Evolutionary conservation across 1,140 invertebrate species (phyloP), one percentile per base, ranked within the genome.

Genomic region (Agrilus planipennis): DNA sequence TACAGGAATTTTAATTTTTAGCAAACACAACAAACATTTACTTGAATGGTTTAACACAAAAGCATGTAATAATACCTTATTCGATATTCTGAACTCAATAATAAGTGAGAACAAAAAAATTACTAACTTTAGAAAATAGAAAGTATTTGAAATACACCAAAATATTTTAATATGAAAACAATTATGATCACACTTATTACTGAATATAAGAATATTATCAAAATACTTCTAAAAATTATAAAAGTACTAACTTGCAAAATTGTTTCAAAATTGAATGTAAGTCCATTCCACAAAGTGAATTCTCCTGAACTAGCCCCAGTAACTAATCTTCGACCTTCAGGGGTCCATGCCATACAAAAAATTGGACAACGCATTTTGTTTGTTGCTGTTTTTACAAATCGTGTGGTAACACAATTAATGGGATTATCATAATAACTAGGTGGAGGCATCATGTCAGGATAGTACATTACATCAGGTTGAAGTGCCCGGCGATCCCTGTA

Each of bases 241-340:
- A 44, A 34, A 38, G n/a, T 6, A 61, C 53, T 62, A 68, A 92
- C 89, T 78, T 99, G 96, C 30, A 99, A 70, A 65, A 99, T 99
- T 29, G 96, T 99, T 73, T 99, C 96, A 72, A 99, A 99, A 70
- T 99, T 99, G 66, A 99, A 99, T 5, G 95, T 99, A 4, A 99
- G 74, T 15, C 96, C 96, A 74, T 99, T 99, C 96, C 96, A 99
- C 2, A 99, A 68, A 0, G 96, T 99, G 60, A 99, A 99, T 68
- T 99, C 96, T 15, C 96, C 96, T 48, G 91, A 96, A 1, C 93
- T 98, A 10, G 96, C 94, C 4, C 96, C 96, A 6, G 96, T 99
- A 2, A 99, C 89, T 37, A 99, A 68, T 45, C 96, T 75, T 42
- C 96, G 76, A 15, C 96, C 96, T 69, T 99, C 96, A 2, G 95